phyloP scores from a whole-genome alignment of 1,140 invertebrate species.

The Protaetia brevitarsis region DNA sequence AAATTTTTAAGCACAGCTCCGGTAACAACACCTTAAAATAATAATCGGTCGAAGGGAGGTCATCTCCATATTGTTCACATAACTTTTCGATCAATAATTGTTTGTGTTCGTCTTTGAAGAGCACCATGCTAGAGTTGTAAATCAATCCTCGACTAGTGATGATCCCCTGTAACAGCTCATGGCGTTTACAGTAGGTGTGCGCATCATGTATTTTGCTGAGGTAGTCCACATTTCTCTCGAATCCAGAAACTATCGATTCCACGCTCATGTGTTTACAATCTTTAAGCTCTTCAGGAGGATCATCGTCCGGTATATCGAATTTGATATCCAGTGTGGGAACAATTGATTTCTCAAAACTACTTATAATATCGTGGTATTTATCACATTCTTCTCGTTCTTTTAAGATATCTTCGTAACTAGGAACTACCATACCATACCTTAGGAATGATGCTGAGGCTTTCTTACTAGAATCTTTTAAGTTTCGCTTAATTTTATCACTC shows the following conservation, averaged over 20 bases:
- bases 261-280: constrained; percentile 34
- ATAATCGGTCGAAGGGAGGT: constrained; percentile 28
- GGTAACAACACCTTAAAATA: constrained; percentile 40
- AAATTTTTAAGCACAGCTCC: constrained; percentile 37
- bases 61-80: constrained; percentile 27
- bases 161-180: neutral
- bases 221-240: constrained; percentile 25
- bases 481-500: too few relatives aligned
- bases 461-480: too few relatives aligned
- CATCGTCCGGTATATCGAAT: neutral
- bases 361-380: constrained; percentile 26
- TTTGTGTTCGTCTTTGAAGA: constrained; percentile 33
- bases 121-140: constrained; percentile 34
- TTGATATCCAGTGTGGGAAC: neutral
- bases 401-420: constrained; percentile 32
- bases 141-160: constrained; percentile 22
- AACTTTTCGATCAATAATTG: constrained; percentile 29
- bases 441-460: too few relatives aligned
- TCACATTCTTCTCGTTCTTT: constrained; percentile 27
- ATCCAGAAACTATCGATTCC: constrained; percentile 24
- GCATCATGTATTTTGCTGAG: too few relatives aligned
- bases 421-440: constrained; percentile 31
- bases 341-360: constrained; percentile 19
- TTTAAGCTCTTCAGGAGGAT: neutral
- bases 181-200: neutral